phyloP scores from a whole-genome alignment of 2,797 vertebrate genomes.

The Pseudotriccus pelzelni region DNA sequence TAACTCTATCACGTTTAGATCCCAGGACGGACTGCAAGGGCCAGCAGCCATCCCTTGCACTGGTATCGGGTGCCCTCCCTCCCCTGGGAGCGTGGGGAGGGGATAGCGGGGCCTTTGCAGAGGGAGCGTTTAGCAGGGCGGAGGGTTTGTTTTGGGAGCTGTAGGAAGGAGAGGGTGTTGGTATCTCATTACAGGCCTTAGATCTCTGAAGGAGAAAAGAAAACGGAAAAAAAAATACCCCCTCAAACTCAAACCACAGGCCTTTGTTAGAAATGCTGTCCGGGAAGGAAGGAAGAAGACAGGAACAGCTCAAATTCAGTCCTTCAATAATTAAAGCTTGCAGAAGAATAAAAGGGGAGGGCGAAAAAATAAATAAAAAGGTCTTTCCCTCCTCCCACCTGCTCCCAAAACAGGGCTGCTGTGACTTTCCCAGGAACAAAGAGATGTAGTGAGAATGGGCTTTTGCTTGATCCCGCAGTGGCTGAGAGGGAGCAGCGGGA shows the following conservation, averaged over 20 bases:
- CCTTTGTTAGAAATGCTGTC: conserved; percentile 61
- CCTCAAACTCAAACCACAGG: conserved; percentile 39
- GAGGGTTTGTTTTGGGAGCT: conserved; percentile 36
- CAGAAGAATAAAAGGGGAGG: conserved; percentile 53
- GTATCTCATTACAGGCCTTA: conserved; percentile 72
- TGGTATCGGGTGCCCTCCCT: conserved; percentile 81
- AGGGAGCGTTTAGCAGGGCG: neutral
- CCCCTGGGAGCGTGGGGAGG: conserved; percentile 31
- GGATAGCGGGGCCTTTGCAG: neutral
- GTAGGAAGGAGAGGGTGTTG: conserved; percentile 47
- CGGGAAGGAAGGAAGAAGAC: conserved; percentile 58
- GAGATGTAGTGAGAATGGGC: conserved; percentile 31
- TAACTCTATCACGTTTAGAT: conserved; percentile 87
- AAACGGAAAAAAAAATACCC: neutral
- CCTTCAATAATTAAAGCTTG: conserved; percentile 68
- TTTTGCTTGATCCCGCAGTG: conserved; percentile 15
- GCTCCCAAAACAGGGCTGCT: conserved; percentile 39
- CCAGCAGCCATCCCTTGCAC: conserved; percentile 72
- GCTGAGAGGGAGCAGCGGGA: neutral
- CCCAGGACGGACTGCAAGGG: conserved; percentile 78
- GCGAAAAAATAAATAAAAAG: neutral
- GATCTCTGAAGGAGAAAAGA: conserved; percentile 71
- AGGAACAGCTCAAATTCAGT: conserved; percentile 66
- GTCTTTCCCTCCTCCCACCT: conserved; percentile 56
- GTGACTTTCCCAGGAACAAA: conserved; percentile 28